Base-by-base conservation (phyloP, 2,113 vertebrate genomes). In the Callithrix jacchus region DNA sequence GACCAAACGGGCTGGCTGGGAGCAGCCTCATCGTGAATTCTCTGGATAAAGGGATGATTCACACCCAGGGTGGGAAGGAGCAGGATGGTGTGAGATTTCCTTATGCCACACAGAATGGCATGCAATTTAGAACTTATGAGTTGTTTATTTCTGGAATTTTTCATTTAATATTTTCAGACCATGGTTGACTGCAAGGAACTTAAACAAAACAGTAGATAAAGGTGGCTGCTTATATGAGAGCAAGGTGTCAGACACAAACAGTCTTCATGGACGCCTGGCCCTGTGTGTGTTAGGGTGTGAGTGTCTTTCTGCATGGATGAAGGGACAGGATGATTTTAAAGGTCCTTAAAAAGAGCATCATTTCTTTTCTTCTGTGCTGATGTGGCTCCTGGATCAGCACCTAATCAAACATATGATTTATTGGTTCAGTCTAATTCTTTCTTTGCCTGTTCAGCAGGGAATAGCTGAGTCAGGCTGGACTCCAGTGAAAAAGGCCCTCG, bases 371-470 rank as follows among this genome's bases (percentile, higher is more conserved):
- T 79, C 40, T 9, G 0, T 61, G 84, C 42, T 79, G 73, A 37
- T 40, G 40, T 56, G 96, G 45, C 74, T 97, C 20, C 47, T 97
- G 74, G 49, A 16, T 74, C 85, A 92, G 64, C 42, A 58, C 45
- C 73, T 64, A 95, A 96, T 93, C 89, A 96, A 86, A 86, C 85
- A 6, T 35, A 8, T 95, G 76, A 66, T 5, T 95, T 96, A 95
- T 81, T 66, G 49, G 95, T 79, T 97, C 81, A 47, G 77, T 96
- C 25, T 0, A 1, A 20, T 35, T 61, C 47, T 89, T 71, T 76
- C 52, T 88, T 61, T 68, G 32, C 54, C 14, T 74, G 2, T 70
- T 92, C 42, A 18, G 45, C 6, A 52, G 56, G 16, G 30, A 42
- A 49, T 45, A 71, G 35, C 79, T 84, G 47, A 77, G 12, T 70